phyloP scores from a whole-genome alignment of 2,797 vertebrate genomes.

The Gambelia wislizenii region DNA sequence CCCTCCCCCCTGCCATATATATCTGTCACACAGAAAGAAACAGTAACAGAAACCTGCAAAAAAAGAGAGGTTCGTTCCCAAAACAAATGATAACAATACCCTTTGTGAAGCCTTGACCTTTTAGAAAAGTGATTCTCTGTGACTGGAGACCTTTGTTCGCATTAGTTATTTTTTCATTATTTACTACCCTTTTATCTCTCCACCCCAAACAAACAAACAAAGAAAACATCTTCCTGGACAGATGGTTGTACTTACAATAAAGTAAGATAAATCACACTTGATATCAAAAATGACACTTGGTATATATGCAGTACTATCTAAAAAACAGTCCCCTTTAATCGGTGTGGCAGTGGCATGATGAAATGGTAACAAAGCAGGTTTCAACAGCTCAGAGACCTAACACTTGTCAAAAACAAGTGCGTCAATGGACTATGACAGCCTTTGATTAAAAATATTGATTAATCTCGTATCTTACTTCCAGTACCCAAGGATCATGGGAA shows the following conservation, averaged over 20 bases:
- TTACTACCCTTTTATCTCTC: constrained; percentile 17
- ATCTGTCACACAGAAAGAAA: too few relatives aligned
- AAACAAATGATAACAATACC: neutral
- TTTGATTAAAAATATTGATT: constrained; percentile 59
- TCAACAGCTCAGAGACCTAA: constrained; percentile 28
- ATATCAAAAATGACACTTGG: constrained; percentile 12
- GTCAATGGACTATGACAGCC: constrained; percentile 14
- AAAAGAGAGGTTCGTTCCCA: neutral
- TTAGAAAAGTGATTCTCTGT: neutral
- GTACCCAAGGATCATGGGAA: constrained; percentile 5
- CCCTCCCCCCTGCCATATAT: too few relatives aligned
- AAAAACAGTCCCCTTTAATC: constrained; percentile 30
- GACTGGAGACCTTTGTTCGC: neutral
- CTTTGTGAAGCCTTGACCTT: neutral
- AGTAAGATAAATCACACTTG: constrained; percentile 18
- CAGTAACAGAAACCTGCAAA: neutral
- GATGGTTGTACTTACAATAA: neutral
- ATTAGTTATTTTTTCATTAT: constrained; percentile 3
- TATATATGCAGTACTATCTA: constrained; percentile 35
- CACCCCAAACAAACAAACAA: neutral
- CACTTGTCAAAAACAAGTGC: constrained; percentile 30
- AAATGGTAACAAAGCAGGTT: constrained; percentile 35
- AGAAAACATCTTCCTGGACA: neutral
- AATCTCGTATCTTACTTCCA: constrained; percentile 40
- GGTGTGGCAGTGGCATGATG: neutral